Percentiles rank a stretch among this genome's conserved stretches.
Conservation (phyloP, 2,888 invertebrate genomes). For the Prionchulus punctatus region DNA sequence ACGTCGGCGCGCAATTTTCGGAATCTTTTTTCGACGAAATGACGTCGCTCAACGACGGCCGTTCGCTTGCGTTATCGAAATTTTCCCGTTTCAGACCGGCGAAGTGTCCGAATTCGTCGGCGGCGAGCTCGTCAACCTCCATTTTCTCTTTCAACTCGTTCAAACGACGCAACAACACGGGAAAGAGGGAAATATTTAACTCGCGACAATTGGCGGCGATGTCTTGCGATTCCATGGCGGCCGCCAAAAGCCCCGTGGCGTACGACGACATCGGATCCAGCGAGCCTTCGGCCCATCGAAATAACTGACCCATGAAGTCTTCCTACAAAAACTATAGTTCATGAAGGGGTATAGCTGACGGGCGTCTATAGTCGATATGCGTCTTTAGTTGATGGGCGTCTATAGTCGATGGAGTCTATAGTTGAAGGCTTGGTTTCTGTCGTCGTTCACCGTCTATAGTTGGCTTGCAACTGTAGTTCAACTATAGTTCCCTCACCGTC, state of each 20-base stretch:
- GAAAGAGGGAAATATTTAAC: slow-evolving; percentile 46
- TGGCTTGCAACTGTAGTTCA: too few species aligned
- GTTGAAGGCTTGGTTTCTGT: too few species aligned
- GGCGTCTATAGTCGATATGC: too few species aligned
- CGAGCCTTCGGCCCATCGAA: slow-evolving; percentile 72
- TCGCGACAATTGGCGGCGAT: slow-evolving; percentile 78
- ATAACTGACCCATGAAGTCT: slow-evolving; percentile 62
- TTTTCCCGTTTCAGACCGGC: too few species aligned
- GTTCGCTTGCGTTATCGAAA: too few species aligned
- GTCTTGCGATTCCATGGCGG: slow-evolving; percentile 91
- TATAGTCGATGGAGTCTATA: too few species aligned
- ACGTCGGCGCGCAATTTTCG: slow-evolving; percentile 1
- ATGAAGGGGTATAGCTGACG: too few species aligned
- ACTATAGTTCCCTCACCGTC: too few species aligned
- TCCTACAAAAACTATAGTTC: too few species aligned
- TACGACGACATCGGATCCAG: slow-evolving; percentile 80
- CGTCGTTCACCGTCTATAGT: too few species aligned
- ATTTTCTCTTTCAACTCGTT: slow-evolving; percentile 47
- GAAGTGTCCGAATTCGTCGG: too few species aligned
- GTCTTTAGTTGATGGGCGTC: too few species aligned
- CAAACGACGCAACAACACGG: slow-evolving; percentile 66
- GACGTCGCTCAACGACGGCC: not conserved
- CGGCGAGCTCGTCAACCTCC: not conserved
- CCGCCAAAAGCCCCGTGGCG: slow-evolving; percentile 76
- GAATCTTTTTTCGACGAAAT: not conserved